Conservation (phyloP, 1,140 invertebrate species). For the Dendroctonus ponderosae region DNA sequence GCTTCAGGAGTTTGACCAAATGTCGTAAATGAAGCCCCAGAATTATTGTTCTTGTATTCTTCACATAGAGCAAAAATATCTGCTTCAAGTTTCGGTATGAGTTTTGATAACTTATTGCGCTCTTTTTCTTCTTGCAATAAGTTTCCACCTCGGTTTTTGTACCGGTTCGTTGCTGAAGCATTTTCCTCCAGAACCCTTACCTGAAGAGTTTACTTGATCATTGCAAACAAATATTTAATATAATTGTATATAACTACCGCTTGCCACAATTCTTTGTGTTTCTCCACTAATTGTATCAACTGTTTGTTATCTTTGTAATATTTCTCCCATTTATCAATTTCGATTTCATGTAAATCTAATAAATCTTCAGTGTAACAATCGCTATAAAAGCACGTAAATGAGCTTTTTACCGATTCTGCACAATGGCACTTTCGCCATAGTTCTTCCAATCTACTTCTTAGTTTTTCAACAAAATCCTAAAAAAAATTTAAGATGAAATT, state of each 20-base stretch:
- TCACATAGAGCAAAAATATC: conserved; percentile 57
- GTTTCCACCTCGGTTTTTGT: conserved; percentile 80
- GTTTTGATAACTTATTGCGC: conserved; percentile 63
- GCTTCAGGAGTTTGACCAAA: conserved; percentile 53
- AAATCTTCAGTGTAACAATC: conserved; percentile 73
- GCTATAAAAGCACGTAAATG: conserved; percentile 61
- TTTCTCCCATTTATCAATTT: conserved; percentile 65
- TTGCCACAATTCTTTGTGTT: conserved; percentile 32
- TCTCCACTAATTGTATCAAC: conserved; percentile 64
- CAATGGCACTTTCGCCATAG: conserved; percentile 74
- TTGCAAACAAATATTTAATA: background rate
- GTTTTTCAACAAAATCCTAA: conserved; percentile 64
- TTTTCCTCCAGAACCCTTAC: conserved; percentile 61
- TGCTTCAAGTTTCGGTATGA: conserved; percentile 60
- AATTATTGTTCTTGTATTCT: conserved; percentile 55
- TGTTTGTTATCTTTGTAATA: conserved; percentile 65
- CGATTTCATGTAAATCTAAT: conserved; percentile 70
- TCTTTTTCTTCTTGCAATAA: conserved; percentile 81
- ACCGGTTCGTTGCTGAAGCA: conserved; percentile 73
- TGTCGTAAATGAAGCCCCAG: conserved; percentile 57
- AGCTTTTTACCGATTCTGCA: conserved; percentile 58
- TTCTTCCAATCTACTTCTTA: conserved; percentile 64
- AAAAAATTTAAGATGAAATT: conserved; percentile 20
- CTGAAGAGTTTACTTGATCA: conserved; percentile 5
- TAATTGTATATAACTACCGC: conserved; percentile 14